Percentiles rank a stretch among this genome's conserved stretches.
Evolutionary conservation across 2,113 vertebrate species (phyloP).

Genomic region (Dicerorhinus sumatrensis): DNA sequence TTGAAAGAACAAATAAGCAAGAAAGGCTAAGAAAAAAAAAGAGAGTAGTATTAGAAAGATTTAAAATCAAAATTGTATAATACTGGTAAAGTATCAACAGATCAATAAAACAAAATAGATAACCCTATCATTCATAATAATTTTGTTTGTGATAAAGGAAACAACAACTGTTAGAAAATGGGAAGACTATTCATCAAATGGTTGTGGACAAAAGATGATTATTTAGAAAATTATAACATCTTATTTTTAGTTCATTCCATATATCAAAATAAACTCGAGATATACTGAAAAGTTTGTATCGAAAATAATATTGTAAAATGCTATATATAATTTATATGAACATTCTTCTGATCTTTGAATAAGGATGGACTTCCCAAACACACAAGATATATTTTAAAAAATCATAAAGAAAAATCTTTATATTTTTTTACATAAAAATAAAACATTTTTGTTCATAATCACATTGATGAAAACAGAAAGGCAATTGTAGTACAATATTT

Average conservation of each 20-base stretch:
- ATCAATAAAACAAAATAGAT: neutral
- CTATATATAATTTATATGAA: neutral
- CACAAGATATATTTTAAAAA: neutral
- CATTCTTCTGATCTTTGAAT: neutral
- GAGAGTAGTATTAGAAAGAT: neutral
- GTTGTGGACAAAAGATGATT: neutral
- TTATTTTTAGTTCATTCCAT: neutral
- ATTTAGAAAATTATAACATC: neutral
- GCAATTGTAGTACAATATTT: neutral
- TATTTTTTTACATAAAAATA: neutral
- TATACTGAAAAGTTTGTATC: neutral
- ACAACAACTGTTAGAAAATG: neutral
- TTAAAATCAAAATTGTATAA: neutral
- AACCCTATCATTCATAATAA: neutral
- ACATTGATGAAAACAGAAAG: neutral
- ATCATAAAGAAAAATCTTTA: neutral
- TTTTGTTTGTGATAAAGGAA: constrained; percentile 29
- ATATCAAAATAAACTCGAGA: neutral
- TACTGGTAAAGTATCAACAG: neutral
- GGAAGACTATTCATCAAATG: neutral
- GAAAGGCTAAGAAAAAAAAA: neutral
- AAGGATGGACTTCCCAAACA: neutral
- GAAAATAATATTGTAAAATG: neutral
- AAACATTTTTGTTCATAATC: neutral
- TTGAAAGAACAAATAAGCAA: neutral